phyloP scores from a whole-genome alignment of 2,888 invertebrate species.

The Incurvaria masculella region DNA sequence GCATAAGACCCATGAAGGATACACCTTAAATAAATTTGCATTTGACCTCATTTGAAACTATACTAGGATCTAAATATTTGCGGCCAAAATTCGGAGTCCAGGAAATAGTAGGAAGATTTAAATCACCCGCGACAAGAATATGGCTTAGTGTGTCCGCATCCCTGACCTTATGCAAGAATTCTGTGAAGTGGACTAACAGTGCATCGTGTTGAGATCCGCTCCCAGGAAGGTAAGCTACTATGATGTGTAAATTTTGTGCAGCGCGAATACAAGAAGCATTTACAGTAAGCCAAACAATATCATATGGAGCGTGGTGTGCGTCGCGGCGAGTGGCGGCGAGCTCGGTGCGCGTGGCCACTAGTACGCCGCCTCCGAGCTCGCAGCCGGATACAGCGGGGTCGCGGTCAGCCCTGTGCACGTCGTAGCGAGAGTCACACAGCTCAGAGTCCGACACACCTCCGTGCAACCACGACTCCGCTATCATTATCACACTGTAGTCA shows the following conservation, averaged over 20 bases:
- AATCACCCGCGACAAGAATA: background rate
- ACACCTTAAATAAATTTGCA: background rate
- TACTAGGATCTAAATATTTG: background rate
- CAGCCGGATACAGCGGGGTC: background rate
- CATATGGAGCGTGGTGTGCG: background rate
- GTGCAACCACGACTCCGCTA: background rate
- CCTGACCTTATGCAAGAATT: background rate
- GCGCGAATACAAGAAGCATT: background rate
- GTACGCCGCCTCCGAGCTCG: slow-evolving; percentile 1
- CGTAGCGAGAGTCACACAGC: background rate
- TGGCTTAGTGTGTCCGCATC: background rate
- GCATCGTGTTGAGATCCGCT: background rate
- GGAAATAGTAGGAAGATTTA: background rate
- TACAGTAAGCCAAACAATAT: background rate
- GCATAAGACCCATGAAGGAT: background rate
- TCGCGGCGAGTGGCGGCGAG: background rate
- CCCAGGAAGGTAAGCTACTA: background rate
- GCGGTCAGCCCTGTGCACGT: background rate
- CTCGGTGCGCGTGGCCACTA: background rate
- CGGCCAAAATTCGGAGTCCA: background rate
- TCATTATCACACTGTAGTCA: background rate
- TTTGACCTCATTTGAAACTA: background rate
- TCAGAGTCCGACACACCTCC: background rate
- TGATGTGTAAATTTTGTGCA: background rate
- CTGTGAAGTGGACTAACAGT: background rate